Conservation (phyloP, 2,113 vertebrate genomes). For the Sinocyclocheilus maitianheensis region DNA sequence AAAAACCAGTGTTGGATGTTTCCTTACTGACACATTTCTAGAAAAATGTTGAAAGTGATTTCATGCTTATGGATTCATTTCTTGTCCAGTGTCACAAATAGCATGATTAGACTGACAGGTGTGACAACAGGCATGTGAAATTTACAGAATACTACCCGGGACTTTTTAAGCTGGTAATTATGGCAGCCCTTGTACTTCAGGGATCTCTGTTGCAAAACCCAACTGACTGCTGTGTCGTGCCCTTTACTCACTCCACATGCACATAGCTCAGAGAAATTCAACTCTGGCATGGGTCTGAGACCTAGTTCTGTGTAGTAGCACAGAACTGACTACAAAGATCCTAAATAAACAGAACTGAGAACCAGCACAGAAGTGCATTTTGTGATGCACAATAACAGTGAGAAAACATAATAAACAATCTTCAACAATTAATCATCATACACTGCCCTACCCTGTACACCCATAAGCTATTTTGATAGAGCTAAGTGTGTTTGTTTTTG, state of each 20-base stretch:
- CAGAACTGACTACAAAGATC: not conserved
- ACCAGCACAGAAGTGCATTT: not conserved
- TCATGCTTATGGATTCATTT: not conserved
- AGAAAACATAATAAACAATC: not conserved
- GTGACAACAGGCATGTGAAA: not conserved
- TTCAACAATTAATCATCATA: not conserved
- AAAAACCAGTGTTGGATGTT: constrained; percentile 52
- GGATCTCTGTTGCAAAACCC: constrained; percentile 2
- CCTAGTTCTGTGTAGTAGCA: not conserved
- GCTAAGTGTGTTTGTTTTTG: not conserved
- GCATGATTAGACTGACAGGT: not conserved
- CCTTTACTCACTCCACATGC: not conserved
- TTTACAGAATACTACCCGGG: not conserved
- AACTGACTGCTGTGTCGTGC: not conserved
- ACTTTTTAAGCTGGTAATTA: not conserved
- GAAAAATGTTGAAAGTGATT: not conserved
- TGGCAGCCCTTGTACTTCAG: not conserved
- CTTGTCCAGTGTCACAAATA: too few relatives aligned
- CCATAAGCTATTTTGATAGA: too few relatives aligned
- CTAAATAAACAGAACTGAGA: not conserved
- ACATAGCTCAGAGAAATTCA: not conserved
- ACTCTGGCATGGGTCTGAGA: not conserved
- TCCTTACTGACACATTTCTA: constrained; percentile 12
- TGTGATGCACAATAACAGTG: not conserved
- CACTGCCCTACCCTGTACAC: not conserved